Evolutionary conservation across 92 coral and sea anemone genomes (phyloP).

Genomic region (Phenganax stokvisi): DNA sequence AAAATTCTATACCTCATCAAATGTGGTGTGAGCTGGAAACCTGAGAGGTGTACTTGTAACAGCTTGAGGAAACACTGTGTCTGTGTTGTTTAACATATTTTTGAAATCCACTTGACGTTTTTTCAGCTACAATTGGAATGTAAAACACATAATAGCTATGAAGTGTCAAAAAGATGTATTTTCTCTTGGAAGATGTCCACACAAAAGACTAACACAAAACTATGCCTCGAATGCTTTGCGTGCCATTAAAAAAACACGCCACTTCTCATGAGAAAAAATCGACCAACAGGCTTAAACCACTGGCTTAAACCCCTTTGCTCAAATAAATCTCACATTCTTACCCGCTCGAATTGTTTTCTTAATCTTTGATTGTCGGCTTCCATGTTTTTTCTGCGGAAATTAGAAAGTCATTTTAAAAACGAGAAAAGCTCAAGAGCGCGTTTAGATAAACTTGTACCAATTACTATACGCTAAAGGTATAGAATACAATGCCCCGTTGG

Average conservation of each 20-base stretch:
- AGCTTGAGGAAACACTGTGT: conserved; percentile 16
- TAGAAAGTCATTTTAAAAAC: background rate
- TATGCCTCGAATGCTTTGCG: background rate
- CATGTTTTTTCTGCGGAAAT: conserved; percentile 50
- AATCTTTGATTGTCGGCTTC: conserved; percentile 63
- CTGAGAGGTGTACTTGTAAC: conserved; percentile 34
- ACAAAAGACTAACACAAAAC: background rate
- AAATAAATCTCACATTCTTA: conserved; percentile 1
- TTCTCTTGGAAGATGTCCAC: too few relatives aligned
- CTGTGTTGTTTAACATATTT: conserved; percentile 38
- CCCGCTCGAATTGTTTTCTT: conserved; percentile 61
- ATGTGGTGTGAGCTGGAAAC: background rate
- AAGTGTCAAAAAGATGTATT: background rate
- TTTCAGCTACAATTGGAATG: conserved; percentile 7
- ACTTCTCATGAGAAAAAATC: background rate
- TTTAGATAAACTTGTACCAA: background rate
- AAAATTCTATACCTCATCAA: conserved; percentile 10
- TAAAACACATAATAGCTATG: background rate
- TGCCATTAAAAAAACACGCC: background rate
- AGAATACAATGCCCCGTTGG: too few relatives aligned
- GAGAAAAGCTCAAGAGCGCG: background rate
- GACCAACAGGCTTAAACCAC: background rate
- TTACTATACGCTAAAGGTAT: too few relatives aligned
- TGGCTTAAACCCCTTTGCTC: background rate
- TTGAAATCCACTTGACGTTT: conserved; percentile 37